Conservation (phyloP, 2,797 vertebrate genomes). For the Leptatherina wallacei region DNA sequence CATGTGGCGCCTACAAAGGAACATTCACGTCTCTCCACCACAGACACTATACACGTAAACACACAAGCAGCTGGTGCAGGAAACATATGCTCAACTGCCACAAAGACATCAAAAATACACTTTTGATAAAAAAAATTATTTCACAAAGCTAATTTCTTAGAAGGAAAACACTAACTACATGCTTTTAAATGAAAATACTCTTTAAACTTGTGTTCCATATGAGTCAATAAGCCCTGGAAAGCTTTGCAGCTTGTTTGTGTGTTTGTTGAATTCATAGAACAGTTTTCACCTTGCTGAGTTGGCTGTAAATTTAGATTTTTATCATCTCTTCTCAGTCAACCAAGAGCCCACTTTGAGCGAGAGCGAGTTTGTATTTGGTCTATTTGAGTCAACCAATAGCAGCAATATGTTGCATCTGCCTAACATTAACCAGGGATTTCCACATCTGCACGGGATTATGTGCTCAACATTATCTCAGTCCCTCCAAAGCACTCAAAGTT, state of each 20-base stretch:
- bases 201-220: not conserved
- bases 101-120: not conserved
- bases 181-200: conserved; percentile 38
- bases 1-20: conserved; percentile 26
- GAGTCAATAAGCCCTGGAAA: conserved; percentile 23
- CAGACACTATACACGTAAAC: conserved; percentile 21
- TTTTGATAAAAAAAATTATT: conserved; percentile 9
- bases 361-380: conserved; percentile 47
- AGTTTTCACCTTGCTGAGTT: conserved; percentile 28
- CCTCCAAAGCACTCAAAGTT: conserved; percentile 44
- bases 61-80: conserved; percentile 12
- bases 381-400: conserved; percentile 43
- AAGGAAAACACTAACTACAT: conserved; percentile 15
- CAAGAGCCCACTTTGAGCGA: conserved; percentile 29
- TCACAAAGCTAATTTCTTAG: conserved; percentile 5
- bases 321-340: conserved; percentile 28
- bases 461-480: conserved; percentile 68
- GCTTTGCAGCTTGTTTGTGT: conserved; percentile 13
- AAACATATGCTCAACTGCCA: conserved; percentile 51
- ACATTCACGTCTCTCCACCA: conserved; percentile 19
- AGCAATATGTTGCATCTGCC: conserved; percentile 53
- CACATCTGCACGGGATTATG: conserved; percentile 73
- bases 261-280: conserved; percentile 32
- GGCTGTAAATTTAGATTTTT: conserved; percentile 48
- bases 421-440: conserved; percentile 55